A percentile compares a stretch with the other conserved stretches of the same genome.
Conservation (phyloP, 2,888 invertebrate genomes). For the Hesperia comma region DNA sequence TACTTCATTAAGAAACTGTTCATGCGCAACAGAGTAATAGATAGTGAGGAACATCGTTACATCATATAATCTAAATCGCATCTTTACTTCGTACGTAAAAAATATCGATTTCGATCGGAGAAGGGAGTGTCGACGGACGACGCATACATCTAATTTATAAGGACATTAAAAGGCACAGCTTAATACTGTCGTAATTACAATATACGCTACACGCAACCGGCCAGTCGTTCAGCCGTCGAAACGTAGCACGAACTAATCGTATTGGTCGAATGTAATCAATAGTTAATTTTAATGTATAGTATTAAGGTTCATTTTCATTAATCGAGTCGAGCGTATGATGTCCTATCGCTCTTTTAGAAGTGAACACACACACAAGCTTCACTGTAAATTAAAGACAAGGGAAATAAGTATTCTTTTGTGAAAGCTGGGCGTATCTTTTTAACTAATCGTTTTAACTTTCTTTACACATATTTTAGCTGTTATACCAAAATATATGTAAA, state of each 20-base stretch:
- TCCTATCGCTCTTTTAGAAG: too few relatives aligned
- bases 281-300: conserved; percentile 23
- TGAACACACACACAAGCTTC: too few relatives aligned
- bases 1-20: neutral
- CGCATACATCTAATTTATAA: conserved; percentile 12
- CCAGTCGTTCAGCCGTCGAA: conserved; percentile 17
- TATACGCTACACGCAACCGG: conserved; percentile 4
- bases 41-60: conserved; percentile 33
- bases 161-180: conserved; percentile 35
- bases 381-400: too few relatives aligned
- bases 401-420: too few relatives aligned
- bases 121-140: neutral
- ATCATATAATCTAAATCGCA: conserved; percentile 21
- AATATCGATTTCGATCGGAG: conserved; percentile 10
- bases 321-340: neutral
- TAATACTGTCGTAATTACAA: conserved; percentile 36
- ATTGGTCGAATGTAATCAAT: conserved; percentile 32
- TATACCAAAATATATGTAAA: too few relatives aligned
- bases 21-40: neutral
- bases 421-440: too few relatives aligned
- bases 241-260: neutral
- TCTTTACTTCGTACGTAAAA: conserved; percentile 15
- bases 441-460: too few relatives aligned
- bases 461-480: too few relatives aligned
- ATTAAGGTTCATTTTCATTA: conserved; percentile 16